These are phyloP conservation scores for Nematolebias whitei DNA, from an alignment of 2,113 vertebrate species.

Conservation along the genomic window DNA sequence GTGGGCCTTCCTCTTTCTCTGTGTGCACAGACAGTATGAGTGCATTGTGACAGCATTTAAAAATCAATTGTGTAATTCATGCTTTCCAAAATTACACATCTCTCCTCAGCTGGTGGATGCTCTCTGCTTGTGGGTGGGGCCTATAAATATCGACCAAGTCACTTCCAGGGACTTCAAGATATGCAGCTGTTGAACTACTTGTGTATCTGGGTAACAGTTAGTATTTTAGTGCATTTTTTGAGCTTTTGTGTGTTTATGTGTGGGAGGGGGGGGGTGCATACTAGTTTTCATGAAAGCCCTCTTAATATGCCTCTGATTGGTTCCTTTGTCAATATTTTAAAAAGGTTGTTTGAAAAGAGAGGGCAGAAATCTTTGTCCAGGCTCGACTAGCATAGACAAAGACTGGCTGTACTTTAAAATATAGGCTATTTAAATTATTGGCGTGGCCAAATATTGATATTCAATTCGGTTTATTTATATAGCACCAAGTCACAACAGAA, in stretches of 20 bases:
- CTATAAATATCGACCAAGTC: conserved; percentile 36
- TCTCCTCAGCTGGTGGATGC: conserved; percentile 10
- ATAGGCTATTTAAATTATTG: no score
- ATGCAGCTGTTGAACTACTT: conserved; percentile 47
- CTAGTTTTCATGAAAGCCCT: no score
- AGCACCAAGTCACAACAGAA: no score
- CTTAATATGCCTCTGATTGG: no score
- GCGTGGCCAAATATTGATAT: no score
- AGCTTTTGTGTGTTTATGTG: conserved; percentile 10
- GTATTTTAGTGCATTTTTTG: conserved; percentile 22
- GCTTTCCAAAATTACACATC: not conserved
- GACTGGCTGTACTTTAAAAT: no score
- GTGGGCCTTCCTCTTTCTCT: not conserved
- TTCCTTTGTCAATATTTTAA: no score
- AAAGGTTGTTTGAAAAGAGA: no score
- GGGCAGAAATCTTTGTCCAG: no score
- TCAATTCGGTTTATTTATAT: no score
- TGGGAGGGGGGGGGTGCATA: conserved; percentile 9
- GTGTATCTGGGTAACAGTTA: conserved; percentile 46
- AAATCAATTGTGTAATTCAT: conserved; percentile 2
- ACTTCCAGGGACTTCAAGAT: conserved; percentile 27
- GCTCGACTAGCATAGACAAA: no score
- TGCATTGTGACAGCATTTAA: not conserved
- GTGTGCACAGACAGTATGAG: conserved; percentile 1
- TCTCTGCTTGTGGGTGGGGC: conserved; percentile 33